Evolutionary conservation across 2,888 invertebrate genomes (phyloP), one percentile per base, ranked within the genome.

Genomic region (Eugnorisma glareosa): DNA sequence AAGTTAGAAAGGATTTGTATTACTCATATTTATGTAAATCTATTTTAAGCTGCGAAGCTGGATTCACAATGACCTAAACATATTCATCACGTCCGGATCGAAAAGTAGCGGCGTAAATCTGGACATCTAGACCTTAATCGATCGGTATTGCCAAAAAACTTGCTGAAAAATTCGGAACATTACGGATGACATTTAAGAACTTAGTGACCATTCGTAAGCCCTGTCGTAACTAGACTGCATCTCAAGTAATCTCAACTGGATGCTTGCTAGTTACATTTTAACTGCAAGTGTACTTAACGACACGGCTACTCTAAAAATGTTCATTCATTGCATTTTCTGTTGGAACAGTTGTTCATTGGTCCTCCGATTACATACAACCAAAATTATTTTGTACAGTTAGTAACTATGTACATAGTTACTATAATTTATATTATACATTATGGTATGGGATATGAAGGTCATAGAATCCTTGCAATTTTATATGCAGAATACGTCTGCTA

Each of bases 241-340:
- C 28, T 57, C n/a, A 40, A 43, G 18, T 24, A 28, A n/a, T 40
- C 15, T 57, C 35, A 35, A 51, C 35, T 35, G 51, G n/a, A 61
- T 35, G 40, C 15, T 59, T 40, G 48, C 18, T 21, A 48, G 15
- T 59, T 18, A 40, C 40, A 59, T 74, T 66, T 59, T 63, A 73
- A 74, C 28, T 75, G 51, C 64, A 35, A 73, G 75, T 45, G 13
- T 37, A 51, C 48, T 73, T 18, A 13, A 57, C 45, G 37, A 45
- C 18, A 57, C 6, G 24, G 24, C n/a, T 76, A 45, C 45, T 75
- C 24, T 18, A 73, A 28, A 73, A 28, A 57, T 45, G 28, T 57
- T 57, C 21, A 10, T 13, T 45, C 4, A n/a, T 54, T n/a, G 54
- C 54, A n/a, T n/a, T 43, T 71, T 28, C 45, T 57, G 7, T 21